A percentile compares a stretch with the other conserved stretches of the same genome.
These are phyloP conservation scores for Apaloderma vittatum DNA, from an alignment of 2,113 vertebrate species.

Conservation along the genomic window DNA sequence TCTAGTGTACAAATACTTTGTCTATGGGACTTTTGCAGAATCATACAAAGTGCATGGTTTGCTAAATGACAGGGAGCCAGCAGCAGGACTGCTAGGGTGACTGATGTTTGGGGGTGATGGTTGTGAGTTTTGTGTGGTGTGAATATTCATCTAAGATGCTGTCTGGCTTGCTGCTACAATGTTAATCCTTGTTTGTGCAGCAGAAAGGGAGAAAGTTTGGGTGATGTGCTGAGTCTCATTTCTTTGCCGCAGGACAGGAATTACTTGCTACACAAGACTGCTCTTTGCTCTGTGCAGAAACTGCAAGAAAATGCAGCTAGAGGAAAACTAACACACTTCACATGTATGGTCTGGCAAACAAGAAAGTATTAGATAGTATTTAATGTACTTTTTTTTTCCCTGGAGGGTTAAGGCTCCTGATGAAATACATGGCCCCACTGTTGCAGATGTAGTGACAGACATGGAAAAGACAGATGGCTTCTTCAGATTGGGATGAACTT, in stretches of 20 bases:
- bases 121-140: neutral
- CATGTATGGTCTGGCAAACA: neutral
- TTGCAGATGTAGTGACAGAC: neutral
- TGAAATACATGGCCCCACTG: neutral
- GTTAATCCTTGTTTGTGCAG: neutral
- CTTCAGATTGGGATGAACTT: neutral
- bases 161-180: neutral
- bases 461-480: neutral
- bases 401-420: neutral
- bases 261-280: neutral
- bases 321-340: neutral
- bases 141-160: neutral
- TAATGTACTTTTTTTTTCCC: neutral
- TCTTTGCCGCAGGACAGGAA: neutral
- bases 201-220: neutral
- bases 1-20: neutral
- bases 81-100: neutral
- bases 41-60: accelerated
- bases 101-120: accelerated
- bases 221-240: neutral
- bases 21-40: neutral
- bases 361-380: neutral
- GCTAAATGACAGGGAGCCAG: no score
- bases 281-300: neutral
- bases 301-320: neutral